Evolutionary conservation across 2,113 vertebrate species (phyloP), one percentile per base, ranked within the genome.

Genomic region (Rhinopomastus cyanomelas): DNA sequence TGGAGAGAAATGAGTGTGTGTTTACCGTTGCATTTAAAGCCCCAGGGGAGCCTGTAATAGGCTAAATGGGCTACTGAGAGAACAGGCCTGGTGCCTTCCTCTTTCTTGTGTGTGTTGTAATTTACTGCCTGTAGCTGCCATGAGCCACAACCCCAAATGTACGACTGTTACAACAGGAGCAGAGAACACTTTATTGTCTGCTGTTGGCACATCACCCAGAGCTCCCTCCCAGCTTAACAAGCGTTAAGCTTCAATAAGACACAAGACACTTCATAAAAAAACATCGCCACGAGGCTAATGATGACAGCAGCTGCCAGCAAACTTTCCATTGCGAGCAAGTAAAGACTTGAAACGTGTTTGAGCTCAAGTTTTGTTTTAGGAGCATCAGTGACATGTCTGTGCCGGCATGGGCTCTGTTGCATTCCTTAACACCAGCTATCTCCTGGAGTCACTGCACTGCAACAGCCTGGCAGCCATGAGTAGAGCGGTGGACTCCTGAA

Each of bases 261-360:
- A 97, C 94, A 94, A 98, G 97, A 97, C 97, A 97, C 96, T 97
- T 96, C 90, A 96, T 95, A 96, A 92, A 95, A 97, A 98, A 98
- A 95, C 95, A 98, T 97, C 8, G 97, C 98, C 97, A 97, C 95
- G 96, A 97, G 98, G 98, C 97, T 97, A 96, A 97, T 97, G 97
- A 97, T 97, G 98, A 98, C 97, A 98, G 97, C 97, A 97, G 96
- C 97, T 98, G 97, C 97, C 97, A 97, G 97, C 87, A 77, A 97
- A 97, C 94, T 97, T 98, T 98, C 97, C 97, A 97, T 92, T 95
- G 91, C 87, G 85, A 96, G 93, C 97, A 97, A 97, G 98, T 98
- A 95, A 97, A 96, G 97, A 98, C 98, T 97, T 98, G 98, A 98
- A 97, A 85, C 89, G 93, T 95, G 96, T 96, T 95, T 95, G 94